A percentile compares a stretch with the other conserved stretches of the same genome.
Evolutionary conservation across 2,113 vertebrate genomes (phyloP).

Genomic region (Dasyornis broadbenti): DNA sequence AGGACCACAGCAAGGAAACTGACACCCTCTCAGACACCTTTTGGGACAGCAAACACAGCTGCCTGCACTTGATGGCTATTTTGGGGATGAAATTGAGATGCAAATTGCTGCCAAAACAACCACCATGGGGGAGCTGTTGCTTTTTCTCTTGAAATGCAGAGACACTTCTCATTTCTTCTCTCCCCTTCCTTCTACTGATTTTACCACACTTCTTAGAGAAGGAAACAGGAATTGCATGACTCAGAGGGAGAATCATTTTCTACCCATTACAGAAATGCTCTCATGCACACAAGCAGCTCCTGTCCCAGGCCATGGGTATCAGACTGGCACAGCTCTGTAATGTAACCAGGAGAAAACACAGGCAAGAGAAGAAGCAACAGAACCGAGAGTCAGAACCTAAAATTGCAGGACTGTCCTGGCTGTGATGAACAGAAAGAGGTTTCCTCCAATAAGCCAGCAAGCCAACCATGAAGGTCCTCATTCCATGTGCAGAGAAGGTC

Average conservation of each 20-base stretch:
- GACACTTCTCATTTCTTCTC: background rate
- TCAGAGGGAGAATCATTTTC: background rate
- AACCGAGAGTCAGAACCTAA: background rate
- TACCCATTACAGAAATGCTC: background rate
- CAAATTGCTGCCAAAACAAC: background rate
- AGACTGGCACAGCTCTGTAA: background rate
- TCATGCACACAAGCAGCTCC: background rate
- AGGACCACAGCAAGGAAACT: background rate
- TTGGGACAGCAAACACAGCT: background rate
- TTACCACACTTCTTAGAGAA: background rate
- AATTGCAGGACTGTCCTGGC: background rate
- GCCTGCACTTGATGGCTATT: background rate
- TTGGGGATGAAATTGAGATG: background rate
- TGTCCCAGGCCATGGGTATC: background rate
- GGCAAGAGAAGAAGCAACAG: background rate
- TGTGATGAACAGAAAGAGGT: background rate
- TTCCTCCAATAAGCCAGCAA: background rate
- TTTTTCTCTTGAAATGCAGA: background rate
- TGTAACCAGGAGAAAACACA: background rate
- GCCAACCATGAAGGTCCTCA: background rate
- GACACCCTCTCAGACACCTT: background rate
- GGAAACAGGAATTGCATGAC: background rate
- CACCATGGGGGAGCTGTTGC: background rate
- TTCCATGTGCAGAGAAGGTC: background rate
- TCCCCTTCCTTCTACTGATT: background rate